Evolutionary conservation across 2,113 vertebrate species (phyloP), one percentile per base, ranked within the genome.

Genomic region (Brachirus orientalis): DNA sequence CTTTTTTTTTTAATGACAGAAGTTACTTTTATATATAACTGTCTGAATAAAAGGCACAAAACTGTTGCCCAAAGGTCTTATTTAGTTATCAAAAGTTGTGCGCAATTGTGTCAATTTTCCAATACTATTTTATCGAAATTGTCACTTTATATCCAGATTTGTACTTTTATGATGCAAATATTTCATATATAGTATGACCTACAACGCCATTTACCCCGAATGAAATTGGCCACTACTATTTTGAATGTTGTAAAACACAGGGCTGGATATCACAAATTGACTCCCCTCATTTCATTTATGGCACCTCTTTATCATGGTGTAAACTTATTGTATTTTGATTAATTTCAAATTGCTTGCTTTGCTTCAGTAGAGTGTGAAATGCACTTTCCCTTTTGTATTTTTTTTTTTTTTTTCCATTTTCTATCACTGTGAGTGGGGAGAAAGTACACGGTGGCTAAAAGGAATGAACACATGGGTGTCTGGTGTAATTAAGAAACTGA

Each of bases 311-410:
- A 93, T 92, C 91, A 85, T 83, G 75, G 86, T 89, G 89, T 92
- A 91, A 91, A 92, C 89, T 88, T 88, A 89, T 91, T 92, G 89
- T 92, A 87, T 92, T 93, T 91, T 92, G 91, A 93, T 92, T 92
- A 89, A 93, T 92, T 93, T 92, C 77, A 91, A 92, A 93, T 93
- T 89, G 89, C 90, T 79, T 88, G 90, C 83, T 83, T 86, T 91
- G 92, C 90, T 93, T 92, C 92, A 93, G 58, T 91, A 90, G 89
- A 91, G 80, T 90, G 90, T 94, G 91, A 94, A 94, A 91, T 91
- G 88, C 88, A 92, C 87, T 93, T 92, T 92, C 83, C 86, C 76
- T 89, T 91, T 91, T 88, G 79, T 89, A 84, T 4, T 18, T 18
- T 46, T 18, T 48, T 48, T 33, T 52, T 35, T 18, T 54, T 88